A percentile compares a stretch with the other conserved stretches of the same genome.
Evolutionary conservation across 1,140 invertebrate species (phyloP).

Genomic region (Zophobas atratus): DNA sequence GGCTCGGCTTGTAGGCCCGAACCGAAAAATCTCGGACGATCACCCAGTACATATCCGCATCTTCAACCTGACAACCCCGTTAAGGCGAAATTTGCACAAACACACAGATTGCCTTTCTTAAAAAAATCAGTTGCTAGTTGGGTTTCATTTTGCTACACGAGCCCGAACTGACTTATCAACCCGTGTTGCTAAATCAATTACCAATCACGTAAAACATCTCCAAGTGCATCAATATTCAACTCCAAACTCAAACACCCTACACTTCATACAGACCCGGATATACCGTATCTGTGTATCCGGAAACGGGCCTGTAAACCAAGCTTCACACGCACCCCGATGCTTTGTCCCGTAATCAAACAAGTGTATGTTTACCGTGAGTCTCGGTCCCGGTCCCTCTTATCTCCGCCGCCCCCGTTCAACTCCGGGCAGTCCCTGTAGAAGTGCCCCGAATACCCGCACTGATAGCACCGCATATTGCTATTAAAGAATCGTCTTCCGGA

Average conservation of each 20-base stretch:
- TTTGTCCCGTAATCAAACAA: conserved; percentile 33
- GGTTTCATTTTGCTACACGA: no score
- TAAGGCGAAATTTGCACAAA: no score
- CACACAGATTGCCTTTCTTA: no score
- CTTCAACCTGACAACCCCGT: no score
- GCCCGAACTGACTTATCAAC: no score
- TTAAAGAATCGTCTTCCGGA: conserved; percentile 70
- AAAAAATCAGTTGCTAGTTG: no score
- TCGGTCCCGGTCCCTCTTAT: conserved; percentile 56
- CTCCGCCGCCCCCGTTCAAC: conserved; percentile 61
- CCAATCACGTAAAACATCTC: no score
- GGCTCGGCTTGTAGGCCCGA: not conserved
- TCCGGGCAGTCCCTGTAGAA: conserved; percentile 78
- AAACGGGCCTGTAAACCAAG: not conserved
- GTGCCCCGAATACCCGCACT: conserved; percentile 77
- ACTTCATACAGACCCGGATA: no score
- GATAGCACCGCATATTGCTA: conserved; percentile 76
- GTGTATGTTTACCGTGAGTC: conserved; percentile 58
- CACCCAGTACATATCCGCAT: no score
- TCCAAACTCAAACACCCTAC: no score
- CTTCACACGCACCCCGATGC: not conserved
- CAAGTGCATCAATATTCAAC: no score
- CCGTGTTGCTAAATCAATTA: no score
- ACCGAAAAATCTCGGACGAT: not conserved
- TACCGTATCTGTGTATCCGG: not conserved